These are phyloP conservation scores for Epinotia ramella DNA, from an alignment of 2,888 invertebrate species.

Conservation along the genomic window DNA sequence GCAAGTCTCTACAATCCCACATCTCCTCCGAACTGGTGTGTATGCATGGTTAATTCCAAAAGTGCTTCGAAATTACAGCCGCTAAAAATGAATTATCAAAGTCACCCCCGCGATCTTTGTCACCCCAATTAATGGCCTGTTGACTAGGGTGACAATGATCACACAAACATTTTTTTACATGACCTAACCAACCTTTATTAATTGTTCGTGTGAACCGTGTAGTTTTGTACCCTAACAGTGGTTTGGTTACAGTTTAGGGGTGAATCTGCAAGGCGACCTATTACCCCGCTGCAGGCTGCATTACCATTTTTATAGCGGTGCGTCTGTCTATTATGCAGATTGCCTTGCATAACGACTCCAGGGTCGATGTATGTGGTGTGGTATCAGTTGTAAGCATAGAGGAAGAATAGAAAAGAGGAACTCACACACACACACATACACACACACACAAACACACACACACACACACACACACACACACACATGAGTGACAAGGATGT, in stretches of 20 bases:
- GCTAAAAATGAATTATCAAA: neutral
- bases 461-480: no score
- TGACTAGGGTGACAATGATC: no score
- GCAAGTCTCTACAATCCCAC: no score
- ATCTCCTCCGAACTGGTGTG: no score
- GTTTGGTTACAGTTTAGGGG: slow-evolving; percentile 13
- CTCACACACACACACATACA: no score
- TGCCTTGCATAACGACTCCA: slow-evolving; percentile 66
- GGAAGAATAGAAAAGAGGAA: no score
- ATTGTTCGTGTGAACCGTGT: no score
- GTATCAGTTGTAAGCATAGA: slow-evolving; percentile 46
- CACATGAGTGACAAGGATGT: no score
- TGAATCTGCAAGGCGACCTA: slow-evolving; percentile 60
- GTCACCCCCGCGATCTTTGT: neutral
- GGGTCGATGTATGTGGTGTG: slow-evolving; percentile 53
- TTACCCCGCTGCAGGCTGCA: slow-evolving; percentile 63
- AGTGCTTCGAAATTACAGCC: neutral
- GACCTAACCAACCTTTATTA: no score
- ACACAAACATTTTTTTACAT: no score
- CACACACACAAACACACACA: no score
- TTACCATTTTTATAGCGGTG: slow-evolving; percentile 81
- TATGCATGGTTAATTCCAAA: no score
- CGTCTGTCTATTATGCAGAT: slow-evolving; percentile 81
- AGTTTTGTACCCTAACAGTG: neutral
- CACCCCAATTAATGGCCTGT: neutral